phyloP scores from a whole-genome alignment of 2,888 invertebrate species.

The Sturmia bella region DNA sequence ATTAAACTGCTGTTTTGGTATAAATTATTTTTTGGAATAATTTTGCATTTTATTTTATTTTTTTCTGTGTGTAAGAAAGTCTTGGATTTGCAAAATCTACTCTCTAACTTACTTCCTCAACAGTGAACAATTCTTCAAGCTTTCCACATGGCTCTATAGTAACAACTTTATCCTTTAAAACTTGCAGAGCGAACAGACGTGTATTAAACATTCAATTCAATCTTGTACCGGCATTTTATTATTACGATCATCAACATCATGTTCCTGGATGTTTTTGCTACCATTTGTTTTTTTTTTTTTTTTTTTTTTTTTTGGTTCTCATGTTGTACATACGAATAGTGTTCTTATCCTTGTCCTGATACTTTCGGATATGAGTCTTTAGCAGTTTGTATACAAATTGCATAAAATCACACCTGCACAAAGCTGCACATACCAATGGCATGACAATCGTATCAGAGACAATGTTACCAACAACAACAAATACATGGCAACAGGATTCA shows the following conservation, averaged over 20 bases:
- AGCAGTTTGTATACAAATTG: conserved; percentile 74
- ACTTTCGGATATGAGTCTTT: conserved; percentile 3
- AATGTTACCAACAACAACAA: conserved; percentile 29
- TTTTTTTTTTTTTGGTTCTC: not conserved
- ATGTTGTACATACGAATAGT: conserved; percentile 45
- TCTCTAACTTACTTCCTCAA: not conserved
- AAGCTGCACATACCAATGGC: conserved; percentile 38
- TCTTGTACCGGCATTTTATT: conserved; percentile 47
- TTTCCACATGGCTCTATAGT: not conserved
- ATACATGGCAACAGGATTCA: conserved; percentile 4
- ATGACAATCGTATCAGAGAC: conserved; percentile 39
- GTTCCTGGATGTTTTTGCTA: conserved; percentile 26
- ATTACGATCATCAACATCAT: conserved; percentile 40
- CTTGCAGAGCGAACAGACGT: conserved; percentile 1
- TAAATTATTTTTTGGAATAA: too few species aligned
- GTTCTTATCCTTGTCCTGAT: conserved; percentile 3
- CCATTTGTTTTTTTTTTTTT: too few species aligned
- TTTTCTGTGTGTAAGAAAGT: too few species aligned
- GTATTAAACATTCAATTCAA: conserved; percentile 45
- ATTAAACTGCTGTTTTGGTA: too few species aligned
- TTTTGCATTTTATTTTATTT: too few species aligned
- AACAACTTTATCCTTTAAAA: not conserved
- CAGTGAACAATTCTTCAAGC: not conserved
- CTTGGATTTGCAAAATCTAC: too few species aligned
- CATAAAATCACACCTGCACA: conserved; percentile 79